Percentiles rank a stretch among this genome's conserved stretches.
These are phyloP conservation scores for Pelodiscus sinensis DNA, from an alignment of 2,113 vertebrate genomes.

Conservation along the genomic window DNA sequence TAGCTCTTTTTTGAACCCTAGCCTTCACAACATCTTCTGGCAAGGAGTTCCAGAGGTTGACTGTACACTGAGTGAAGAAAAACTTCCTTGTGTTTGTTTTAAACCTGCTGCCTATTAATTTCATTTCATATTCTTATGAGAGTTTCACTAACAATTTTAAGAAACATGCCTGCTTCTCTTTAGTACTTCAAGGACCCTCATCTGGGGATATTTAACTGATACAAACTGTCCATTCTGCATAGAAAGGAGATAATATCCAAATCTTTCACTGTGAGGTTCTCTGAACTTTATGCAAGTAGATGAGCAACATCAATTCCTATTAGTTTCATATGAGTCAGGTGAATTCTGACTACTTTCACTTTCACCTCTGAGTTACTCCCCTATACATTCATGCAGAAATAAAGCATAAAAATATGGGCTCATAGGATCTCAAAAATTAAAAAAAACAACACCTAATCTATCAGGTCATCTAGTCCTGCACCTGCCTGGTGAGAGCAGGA, in stretches of 20 bases:
- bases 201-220: not conserved
- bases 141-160: not conserved
- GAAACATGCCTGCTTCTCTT: not conserved
- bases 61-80: too few relatives aligned
- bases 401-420: not conserved
- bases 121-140: not conserved
- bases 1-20: too few relatives aligned
- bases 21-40: too few relatives aligned
- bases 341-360: not conserved
- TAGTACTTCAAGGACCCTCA: fast-evolving
- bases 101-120: too few relatives aligned
- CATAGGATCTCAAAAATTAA: not conserved
- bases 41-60: too few relatives aligned
- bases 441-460: not conserved
- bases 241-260: not conserved
- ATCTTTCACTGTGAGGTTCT: not conserved
- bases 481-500: not conserved
- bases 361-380: not conserved
- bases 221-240: not conserved
- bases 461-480: not conserved
- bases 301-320: not conserved
- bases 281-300: not conserved
- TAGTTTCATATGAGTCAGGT: not conserved
- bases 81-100: too few relatives aligned
- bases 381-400: not conserved